Conservation (phyloP, 2,113 vertebrate species). For the Seriola rivoliana region DNA sequence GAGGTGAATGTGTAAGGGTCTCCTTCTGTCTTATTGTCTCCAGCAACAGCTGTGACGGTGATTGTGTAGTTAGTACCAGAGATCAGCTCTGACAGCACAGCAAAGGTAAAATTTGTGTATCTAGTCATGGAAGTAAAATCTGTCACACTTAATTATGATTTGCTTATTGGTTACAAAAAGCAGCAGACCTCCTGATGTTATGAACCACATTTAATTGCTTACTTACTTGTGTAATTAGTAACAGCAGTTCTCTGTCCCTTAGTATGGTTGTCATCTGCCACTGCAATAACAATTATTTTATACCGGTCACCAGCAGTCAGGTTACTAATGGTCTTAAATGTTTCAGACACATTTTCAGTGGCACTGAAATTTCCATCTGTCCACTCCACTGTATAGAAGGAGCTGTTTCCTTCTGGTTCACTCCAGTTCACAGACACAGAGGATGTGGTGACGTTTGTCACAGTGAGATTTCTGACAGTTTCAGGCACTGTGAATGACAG, state of each 20-base stretch:
- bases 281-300: constrained; percentile 2
- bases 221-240: constrained; percentile 14
- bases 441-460: constrained; percentile 8
- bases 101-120: too few species aligned
- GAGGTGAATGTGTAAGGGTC: too few species aligned
- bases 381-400: constrained; percentile 29
- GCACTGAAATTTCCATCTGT: neutral
- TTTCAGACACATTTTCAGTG: neutral
- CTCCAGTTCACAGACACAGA: constrained; percentile 49
- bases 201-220: neutral
- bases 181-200: neutral
- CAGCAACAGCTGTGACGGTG: too few species aligned
- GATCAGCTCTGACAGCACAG: too few species aligned
- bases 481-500: constrained; percentile 35
- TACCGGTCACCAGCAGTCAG: constrained; percentile 61
- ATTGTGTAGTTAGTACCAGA: too few species aligned
- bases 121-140: too few species aligned
- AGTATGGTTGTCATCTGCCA: constrained; percentile 4
- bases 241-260: neutral
- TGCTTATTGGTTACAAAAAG: neutral
- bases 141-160: neutral
- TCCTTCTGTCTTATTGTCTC: too few species aligned
- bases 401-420: constrained; percentile 28
- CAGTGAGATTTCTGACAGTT: neutral
- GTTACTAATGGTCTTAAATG: neutral